A percentile compares a stretch with the other conserved stretches of the same genome.
Evolutionary conservation across 2,888 invertebrate genomes (phyloP).

Genomic region (Nudaria mundana): DNA sequence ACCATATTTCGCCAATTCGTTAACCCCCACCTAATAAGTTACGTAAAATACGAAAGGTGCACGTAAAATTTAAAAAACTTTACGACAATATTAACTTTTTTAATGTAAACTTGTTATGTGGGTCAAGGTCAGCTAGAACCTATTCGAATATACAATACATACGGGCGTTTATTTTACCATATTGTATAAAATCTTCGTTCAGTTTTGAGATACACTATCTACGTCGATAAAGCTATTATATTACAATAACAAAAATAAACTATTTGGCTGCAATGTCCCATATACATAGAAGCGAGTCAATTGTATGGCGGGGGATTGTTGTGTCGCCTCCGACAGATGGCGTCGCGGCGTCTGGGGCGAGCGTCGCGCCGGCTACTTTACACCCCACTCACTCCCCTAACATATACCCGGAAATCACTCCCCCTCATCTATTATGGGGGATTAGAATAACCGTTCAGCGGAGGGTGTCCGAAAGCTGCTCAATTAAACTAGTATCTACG

Average conservation of each 20-base stretch:
- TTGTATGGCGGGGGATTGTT: slow-evolving; percentile 7
- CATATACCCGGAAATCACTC: slow-evolving; percentile 4
- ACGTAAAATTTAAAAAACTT: too few species aligned
- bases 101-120: too few species aligned
- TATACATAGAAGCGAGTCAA: slow-evolving; percentile 3
- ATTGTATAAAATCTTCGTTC: too few species aligned
- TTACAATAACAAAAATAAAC: neutral
- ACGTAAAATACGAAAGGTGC: too few species aligned
- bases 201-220: too few species aligned
- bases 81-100: too few species aligned
- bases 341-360: slow-evolving; percentile 28
- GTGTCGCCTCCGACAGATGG: slow-evolving; percentile 15
- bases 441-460: slow-evolving; percentile 1
- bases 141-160: too few species aligned
- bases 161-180: too few species aligned
- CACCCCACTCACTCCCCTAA: slow-evolving; percentile 4
- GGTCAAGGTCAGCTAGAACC: too few species aligned
- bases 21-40: too few species aligned
- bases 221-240: neutral
- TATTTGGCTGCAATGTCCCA: neutral
- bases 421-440: slow-evolving; percentile 16
- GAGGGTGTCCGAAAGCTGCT: slow-evolving; percentile 1
- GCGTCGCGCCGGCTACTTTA: slow-evolving; percentile 13
- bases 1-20: too few species aligned
- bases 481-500: too few species aligned